Conservation (phyloP, 2,888 invertebrate genomes). For the Pediacus dermestoides region DNA sequence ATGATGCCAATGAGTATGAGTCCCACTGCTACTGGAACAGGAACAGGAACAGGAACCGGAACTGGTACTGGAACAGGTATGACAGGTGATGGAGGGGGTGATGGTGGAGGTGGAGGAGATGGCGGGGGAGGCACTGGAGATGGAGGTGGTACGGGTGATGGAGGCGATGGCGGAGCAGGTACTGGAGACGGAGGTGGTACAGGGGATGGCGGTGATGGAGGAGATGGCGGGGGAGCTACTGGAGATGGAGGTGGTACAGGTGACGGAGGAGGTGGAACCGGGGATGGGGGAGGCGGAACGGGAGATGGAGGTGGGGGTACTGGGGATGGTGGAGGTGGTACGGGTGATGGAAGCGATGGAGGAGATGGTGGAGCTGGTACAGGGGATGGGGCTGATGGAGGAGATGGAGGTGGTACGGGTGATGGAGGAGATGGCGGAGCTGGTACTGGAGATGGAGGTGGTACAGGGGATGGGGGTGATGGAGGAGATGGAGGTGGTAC, state of each 20-base stretch:
- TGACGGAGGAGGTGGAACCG: constrained; percentile 1
- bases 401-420: constrained; percentile 6
- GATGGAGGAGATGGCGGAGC: constrained; percentile 8
- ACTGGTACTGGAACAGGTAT: constrained; percentile 29
- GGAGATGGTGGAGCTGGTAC: constrained; percentile 7
- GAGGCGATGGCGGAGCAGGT: constrained; percentile 8
- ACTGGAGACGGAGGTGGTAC: constrained; percentile 13
- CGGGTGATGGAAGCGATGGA: constrained; percentile 13
- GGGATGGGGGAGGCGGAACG: not conserved
- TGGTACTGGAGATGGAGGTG: constrained; percentile 12
- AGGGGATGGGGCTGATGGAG: not conserved
- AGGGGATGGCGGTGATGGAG: constrained; percentile 12
- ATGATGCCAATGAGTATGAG: constrained; percentile 51
- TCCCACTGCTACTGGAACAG: constrained; percentile 50
- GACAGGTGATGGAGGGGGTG: constrained; percentile 15
- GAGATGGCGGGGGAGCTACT: not conserved
- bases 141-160: constrained; percentile 15
- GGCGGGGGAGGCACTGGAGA: constrained; percentile 15
- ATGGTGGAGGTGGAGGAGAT: constrained; percentile 16
- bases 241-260: constrained; percentile 1
- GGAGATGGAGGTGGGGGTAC: not conserved
- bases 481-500: constrained; percentile 4
- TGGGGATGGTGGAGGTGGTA: not conserved
- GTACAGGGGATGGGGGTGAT: constrained; percentile 11
- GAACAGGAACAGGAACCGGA: constrained; percentile 46